phyloP scores from a whole-genome alignment of 2,888 invertebrate species.

The Drosophila basisetae region DNA sequence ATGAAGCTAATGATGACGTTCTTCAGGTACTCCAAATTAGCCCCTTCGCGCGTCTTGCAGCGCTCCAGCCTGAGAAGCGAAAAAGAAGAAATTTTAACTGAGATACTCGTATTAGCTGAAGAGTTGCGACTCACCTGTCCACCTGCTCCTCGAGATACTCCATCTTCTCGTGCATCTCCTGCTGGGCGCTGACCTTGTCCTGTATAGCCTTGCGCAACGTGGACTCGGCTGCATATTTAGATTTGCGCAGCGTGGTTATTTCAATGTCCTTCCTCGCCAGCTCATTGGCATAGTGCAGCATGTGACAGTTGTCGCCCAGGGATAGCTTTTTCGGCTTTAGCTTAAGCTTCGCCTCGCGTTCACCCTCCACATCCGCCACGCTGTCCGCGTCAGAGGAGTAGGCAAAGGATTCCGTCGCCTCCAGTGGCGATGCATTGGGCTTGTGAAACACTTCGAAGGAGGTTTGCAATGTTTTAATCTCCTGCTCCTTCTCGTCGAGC shows the following conservation, averaged over 20 bases:
- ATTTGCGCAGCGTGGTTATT: conserved; percentile 89
- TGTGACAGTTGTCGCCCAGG: conserved; percentile 89
- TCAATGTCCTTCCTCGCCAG: conserved; percentile 92
- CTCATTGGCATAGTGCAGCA: conserved; percentile 94
- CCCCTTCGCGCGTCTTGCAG: conserved; percentile 92
- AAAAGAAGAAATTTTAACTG: too few species aligned
- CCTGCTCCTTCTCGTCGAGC: conserved; percentile 92
- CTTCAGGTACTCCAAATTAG: conserved; percentile 95
- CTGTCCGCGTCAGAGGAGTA: conserved; percentile 76
- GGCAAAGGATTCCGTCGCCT: conserved; percentile 42
- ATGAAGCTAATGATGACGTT: conserved; percentile 95
- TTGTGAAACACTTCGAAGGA: conserved; percentile 86
- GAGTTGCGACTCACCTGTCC: conserved; percentile 86
- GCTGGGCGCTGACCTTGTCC: conserved; percentile 87
- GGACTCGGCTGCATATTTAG: conserved; percentile 88
- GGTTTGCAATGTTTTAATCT: conserved; percentile 88
- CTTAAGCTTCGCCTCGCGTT: conserved; percentile 47
- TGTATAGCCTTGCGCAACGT: conserved; percentile 87
- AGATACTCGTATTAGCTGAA: not conserved
- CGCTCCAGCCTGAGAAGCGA: conserved; percentile 86
- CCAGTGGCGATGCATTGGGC: conserved; percentile 36
- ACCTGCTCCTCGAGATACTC: conserved; percentile 88
- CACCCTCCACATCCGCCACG: conserved; percentile 60
- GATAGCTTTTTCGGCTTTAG: conserved; percentile 79
- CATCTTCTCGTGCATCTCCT: conserved; percentile 85